Base-by-base conservation (phyloP, 2,888 invertebrate species). In the Herminia tarsipennalis region DNA sequence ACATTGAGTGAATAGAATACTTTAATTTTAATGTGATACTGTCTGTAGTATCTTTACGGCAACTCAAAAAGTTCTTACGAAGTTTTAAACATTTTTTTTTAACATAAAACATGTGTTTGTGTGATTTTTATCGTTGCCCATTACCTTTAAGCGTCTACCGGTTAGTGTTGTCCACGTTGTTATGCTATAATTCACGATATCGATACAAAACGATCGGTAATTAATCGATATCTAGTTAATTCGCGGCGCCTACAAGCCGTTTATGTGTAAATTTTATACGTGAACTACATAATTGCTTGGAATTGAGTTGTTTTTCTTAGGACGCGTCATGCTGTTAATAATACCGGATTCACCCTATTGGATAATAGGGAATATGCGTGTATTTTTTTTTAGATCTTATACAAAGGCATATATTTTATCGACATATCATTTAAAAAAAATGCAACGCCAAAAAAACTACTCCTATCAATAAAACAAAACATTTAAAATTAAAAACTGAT, bases 231-330 rank as follows among this genome's bases (percentile, higher is more conserved):
- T 2, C 43, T 53, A 29, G 42, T 59, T 55, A 56, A 56, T 52
- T 40, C 14, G 34, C 47, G 38, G 25, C 40, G 49, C 47, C 53
- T 56, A 56, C 32, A 43, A 38, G 41, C 49, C 42, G 58, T 66
- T 44, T 58, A 66, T 49, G 42, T 35, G 34, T 59, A 35, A 57
- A 51, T 41, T 60, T 52, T 54, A 54, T 35, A 59, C 55, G 36
- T 37, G 46, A 12, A 46, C 29, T 33, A 51, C 40, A n/a, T 78
- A 72, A 80, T 76, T 74, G 66, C 61, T 54, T 48, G 55, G 65
- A 60, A 78, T 73, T 70, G 68, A 78, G 76, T 67, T 70, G 74
- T 78, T 74, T 73, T 76, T 72, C 69, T 70, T 59, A 58, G 39
- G 56, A 57, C 55, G 67, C 72, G 67, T 66, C 69, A 63, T 62